Conservation (phyloP, 2,888 invertebrate genomes). For the Caenorhabditis sp. region DNA sequence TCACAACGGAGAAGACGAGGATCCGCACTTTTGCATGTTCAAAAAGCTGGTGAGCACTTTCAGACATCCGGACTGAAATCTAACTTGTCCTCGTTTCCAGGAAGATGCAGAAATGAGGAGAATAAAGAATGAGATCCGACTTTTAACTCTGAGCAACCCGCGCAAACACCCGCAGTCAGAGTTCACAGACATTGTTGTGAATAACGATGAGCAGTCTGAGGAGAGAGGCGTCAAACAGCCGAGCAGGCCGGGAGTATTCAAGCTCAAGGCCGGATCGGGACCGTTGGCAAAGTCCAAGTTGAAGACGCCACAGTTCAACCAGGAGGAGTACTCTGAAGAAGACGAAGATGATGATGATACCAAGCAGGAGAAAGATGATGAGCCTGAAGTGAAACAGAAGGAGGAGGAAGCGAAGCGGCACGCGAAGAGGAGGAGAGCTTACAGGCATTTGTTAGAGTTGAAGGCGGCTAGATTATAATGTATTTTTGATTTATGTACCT, state of each 20-base stretch:
- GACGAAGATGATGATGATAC: slow-evolving; percentile 27
- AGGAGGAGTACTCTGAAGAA: slow-evolving; percentile 1
- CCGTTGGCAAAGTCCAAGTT: slow-evolving; percentile 16
- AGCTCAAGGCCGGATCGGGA: slow-evolving; percentile 1
- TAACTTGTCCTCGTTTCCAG: slow-evolving; percentile 33
- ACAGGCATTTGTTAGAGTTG: slow-evolving; percentile 29
- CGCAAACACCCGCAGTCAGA: not conserved
- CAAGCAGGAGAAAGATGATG: slow-evolving; percentile 10
- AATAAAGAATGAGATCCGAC: slow-evolving; percentile 23
- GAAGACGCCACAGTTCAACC: not conserved
- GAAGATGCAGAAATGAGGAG: slow-evolving; percentile 51
- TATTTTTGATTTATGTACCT: not conserved
- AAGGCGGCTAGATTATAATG: slow-evolving; percentile 5
- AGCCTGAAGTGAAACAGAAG: slow-evolving; percentile 1
- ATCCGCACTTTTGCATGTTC: slow-evolving; percentile 59
- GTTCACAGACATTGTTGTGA: slow-evolving; percentile 24
- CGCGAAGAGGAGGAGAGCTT: slow-evolving; percentile 18
- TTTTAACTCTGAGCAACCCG: slow-evolving; percentile 14
- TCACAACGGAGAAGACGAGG: slow-evolving; percentile 62
- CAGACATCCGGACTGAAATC: not conserved
- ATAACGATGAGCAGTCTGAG: slow-evolving; percentile 5
- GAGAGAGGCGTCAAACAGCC: not conserved
- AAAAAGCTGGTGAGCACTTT: slow-evolving; percentile 52
- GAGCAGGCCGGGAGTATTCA: slow-evolving; percentile 9
- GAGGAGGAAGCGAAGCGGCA: slow-evolving; percentile 1